Evolutionary conservation across 2,113 vertebrate species (phyloP).

Genomic region (Ardeotis arabs): DNA sequence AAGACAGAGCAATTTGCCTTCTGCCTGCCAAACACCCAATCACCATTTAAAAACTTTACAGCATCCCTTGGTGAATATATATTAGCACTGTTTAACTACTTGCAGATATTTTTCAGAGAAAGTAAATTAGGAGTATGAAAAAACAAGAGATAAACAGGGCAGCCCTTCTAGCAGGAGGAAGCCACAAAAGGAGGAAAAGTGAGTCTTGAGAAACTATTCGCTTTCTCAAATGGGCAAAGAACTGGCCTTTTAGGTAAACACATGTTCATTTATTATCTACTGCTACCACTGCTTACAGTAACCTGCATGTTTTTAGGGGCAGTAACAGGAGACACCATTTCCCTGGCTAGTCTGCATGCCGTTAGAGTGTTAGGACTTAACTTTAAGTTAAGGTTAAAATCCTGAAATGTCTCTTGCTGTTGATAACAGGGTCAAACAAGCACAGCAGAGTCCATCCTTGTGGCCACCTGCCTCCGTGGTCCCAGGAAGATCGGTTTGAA

Average conservation of each 20-base stretch:
- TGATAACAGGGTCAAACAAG: neutral
- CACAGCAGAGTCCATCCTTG: neutral
- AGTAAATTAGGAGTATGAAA: neutral
- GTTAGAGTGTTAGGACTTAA: neutral
- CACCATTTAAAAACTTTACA: conserved; percentile 50
- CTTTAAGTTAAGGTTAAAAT: neutral
- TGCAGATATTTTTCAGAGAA: conserved; percentile 47
- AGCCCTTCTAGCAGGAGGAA: neutral
- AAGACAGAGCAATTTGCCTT: conserved; percentile 51
- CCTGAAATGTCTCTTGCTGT: neutral
- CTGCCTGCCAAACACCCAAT: conserved; percentile 60
- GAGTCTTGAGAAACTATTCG: neutral
- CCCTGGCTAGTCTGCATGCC: neutral
- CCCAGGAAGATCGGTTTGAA: rapidly evolving
- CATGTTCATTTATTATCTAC: neutral
- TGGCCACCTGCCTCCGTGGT: rapidly evolving
- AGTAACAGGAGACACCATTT: neutral
- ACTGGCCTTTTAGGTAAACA: neutral
- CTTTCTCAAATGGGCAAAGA: neutral
- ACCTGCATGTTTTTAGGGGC: rapidly evolving
- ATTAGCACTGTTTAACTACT: conserved; percentile 23
- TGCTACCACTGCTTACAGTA: neutral
- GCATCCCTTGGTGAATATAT: conserved; percentile 39
- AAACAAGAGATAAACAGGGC: neutral
- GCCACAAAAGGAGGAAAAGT: neutral